Conservation (phyloP, 1,140 invertebrate species). For the Apis laboriosa region DNA sequence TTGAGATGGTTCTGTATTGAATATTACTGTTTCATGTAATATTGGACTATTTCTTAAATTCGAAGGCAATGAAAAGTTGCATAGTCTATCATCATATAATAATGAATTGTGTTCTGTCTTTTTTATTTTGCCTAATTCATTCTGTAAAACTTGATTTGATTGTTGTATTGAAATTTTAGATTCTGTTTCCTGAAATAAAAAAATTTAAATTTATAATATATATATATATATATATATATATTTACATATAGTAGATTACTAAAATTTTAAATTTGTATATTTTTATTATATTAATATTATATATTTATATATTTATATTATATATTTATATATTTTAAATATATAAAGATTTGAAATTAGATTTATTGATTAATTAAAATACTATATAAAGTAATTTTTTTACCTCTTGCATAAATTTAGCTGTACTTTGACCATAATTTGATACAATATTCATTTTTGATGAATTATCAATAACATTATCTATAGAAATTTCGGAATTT, state of each 20-base stretch:
- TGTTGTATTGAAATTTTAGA: not conserved
- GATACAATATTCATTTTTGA: constrained; percentile 2
- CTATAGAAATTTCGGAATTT: not conserved
- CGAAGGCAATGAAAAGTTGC: constrained; percentile 31
- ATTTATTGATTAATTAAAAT: not conserved
- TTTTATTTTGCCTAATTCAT: not conserved
- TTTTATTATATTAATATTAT: not conserved
- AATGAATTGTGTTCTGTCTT: not conserved
- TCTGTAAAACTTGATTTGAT: not conserved
- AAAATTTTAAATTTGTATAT: not conserved
- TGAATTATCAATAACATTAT: not conserved
- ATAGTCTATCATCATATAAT: constrained; percentile 13
- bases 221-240: too few species aligned
- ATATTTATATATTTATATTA: not conserved
- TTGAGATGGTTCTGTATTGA: constrained; percentile 22
- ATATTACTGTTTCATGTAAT: constrained; percentile 23
- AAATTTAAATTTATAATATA: not conserved
- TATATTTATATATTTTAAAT: not conserved
- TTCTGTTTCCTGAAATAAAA: constrained; percentile 14
- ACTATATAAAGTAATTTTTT: not conserved
- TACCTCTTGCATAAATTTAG: constrained; percentile 17
- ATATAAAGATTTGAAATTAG: not conserved
- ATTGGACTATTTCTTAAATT: constrained; percentile 31
- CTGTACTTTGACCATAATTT: not conserved
- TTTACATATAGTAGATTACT: too few species aligned